A percentile compares a stretch with the other conserved stretches of the same genome.
These are phyloP conservation scores for Leptopilina myrica DNA, from an alignment of 2,888 invertebrate species.

Conservation along the genomic window DNA sequence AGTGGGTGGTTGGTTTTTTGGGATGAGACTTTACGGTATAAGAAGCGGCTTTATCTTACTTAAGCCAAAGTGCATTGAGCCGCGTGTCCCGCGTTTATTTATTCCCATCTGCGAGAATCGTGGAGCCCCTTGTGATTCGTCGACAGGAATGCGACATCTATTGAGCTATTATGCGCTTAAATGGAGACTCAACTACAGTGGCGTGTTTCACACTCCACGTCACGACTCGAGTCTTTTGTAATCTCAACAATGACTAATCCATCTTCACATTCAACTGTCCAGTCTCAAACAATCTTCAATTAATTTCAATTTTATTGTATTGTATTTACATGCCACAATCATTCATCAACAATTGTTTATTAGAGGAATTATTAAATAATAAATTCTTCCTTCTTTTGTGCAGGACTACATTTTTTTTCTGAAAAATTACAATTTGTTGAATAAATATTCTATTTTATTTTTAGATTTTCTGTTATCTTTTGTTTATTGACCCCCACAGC, in stretches of 20 bases:
- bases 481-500: too few species aligned
- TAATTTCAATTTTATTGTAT: background rate
- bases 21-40: conserved; percentile 58
- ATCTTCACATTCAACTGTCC: conserved; percentile 4
- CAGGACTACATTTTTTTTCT: too few species aligned
- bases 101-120: conserved; percentile 48
- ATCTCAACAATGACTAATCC: conserved; percentile 31
- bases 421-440: too few species aligned
- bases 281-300: background rate
- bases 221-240: conserved; percentile 13
- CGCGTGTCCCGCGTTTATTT: conserved; percentile 55
- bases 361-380: background rate
- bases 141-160: conserved; percentile 64
- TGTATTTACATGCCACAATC: background rate
- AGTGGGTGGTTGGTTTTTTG: conserved; percentile 51
- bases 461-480: too few species aligned
- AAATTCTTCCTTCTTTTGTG: too few species aligned
- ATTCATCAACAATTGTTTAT: background rate
- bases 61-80: conserved; percentile 62
- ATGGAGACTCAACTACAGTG: conserved; percentile 67
- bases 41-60: conserved; percentile 65
- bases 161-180: conserved; percentile 75
- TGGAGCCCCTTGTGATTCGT: conserved; percentile 54
- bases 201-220: conserved; percentile 59
- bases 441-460: too few species aligned